phyloP scores from a whole-genome alignment of 2,888 invertebrate species.

The Hypercompe scribonia region DNA sequence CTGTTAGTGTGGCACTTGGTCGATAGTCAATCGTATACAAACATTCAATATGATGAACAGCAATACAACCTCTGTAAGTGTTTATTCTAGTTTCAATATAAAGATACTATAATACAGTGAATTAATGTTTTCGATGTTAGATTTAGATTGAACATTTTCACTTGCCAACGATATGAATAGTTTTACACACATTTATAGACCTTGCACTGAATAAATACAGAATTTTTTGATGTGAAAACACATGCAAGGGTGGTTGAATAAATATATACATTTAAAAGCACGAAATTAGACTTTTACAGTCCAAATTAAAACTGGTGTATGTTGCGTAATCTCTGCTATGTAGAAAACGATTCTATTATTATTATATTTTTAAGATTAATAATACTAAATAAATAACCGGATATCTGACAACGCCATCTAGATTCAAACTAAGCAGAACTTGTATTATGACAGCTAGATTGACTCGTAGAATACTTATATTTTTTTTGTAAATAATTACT shows the following conservation, averaged over 20 bases:
- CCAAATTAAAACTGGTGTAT: neutral
- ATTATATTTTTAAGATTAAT: no score
- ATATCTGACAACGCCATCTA: no score
- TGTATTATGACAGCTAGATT: no score
- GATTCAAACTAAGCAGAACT: no score
- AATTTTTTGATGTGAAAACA: no score
- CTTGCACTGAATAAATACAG: neutral
- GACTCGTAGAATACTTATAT: no score
- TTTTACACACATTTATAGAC: neutral
- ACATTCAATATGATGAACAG: neutral
- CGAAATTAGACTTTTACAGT: neutral
- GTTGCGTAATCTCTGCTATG: no score
- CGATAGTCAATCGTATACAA: neutral
- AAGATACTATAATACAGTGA: neutral
- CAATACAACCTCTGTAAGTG: neutral
- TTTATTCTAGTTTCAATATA: constrained; percentile 12
- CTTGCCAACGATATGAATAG: neutral
- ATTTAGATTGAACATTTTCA: neutral
- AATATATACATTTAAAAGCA: neutral
- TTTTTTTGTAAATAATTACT: no score
- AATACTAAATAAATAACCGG: no score
- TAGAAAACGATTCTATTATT: no score
- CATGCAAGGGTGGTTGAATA: no score
- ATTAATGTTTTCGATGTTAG: neutral
- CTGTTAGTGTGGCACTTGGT: neutral